Evolutionary conservation across 92 coral and sea anemone species (phyloP), one percentile per base, ranked within the genome.

Genomic region (Porites evermanni): DNA sequence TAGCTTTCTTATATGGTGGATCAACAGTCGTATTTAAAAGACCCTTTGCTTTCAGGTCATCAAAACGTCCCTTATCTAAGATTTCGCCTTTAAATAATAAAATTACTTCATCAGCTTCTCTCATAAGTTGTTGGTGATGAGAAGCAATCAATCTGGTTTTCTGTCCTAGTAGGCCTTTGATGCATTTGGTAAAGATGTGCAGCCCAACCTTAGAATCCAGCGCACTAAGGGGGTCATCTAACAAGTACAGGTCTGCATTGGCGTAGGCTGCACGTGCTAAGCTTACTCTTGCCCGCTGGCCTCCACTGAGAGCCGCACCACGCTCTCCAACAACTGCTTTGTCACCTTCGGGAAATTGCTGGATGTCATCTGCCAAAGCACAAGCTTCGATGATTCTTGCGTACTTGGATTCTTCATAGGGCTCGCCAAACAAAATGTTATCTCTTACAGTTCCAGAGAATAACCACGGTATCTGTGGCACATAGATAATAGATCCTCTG

Each of bases 201-300:
- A 2, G 9, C 1, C 71, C 32, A 67, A 67, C 71, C 19, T 67
- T 67, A 6, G 19, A 67, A 21, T 67, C 71, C 18, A 67, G 1
- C 17, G 71, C 71, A 67, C 71, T 67, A 10, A 67, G 32, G 19
- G 71, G 71, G 71, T 67, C 71, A 24, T 67, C 71, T 21, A 67
- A 24, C 32, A 67, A 67, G 23, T 6, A n/a, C 11, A 67, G 17
- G 71, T 67, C 71, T n/a, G 71, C 71, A 67, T 67, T 14, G 0
- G 71, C 71, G 32, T 67, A 63, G 19, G 1, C 67, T 17, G 67
- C 67, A 0, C 67, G 67, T 63, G 67, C 67, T 63, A 63, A 63
- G 21, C 67, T 63, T 14, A 63, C 67, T 63, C 67, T 63, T 8
- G 67, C 67, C 67, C 67, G 21, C 67, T 63, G 67, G 20, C 67